Conservation (phyloP, 2,888 invertebrate genomes). For the Habroteleia sp. region DNA sequence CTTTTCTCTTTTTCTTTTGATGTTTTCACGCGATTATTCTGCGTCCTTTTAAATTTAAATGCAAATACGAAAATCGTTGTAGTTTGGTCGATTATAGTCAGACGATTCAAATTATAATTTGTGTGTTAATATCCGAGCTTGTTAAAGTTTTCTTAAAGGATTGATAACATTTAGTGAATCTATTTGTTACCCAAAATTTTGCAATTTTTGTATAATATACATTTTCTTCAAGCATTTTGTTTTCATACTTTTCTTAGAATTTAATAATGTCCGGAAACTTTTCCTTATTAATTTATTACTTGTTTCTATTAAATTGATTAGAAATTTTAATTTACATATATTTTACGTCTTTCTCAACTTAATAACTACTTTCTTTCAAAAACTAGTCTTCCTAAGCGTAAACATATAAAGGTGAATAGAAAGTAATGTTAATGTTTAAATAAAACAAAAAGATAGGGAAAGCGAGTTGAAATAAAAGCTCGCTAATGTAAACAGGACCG, state of each 20-base stretch:
- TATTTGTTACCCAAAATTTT: constrained; percentile 26
- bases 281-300: too few species aligned
- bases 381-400: background rate
- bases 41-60: constrained; percentile 31
- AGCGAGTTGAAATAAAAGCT: constrained; percentile 32
- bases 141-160: constrained; percentile 14
- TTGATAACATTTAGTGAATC: constrained; percentile 12
- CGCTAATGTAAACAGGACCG: constrained; percentile 53
- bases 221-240: too few species aligned
- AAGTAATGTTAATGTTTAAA: constrained; percentile 34
- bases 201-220: too few species aligned
- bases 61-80: constrained; percentile 30
- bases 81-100: constrained; percentile 33
- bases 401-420: constrained; percentile 16
- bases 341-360: background rate
- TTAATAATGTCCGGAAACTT: too few species aligned
- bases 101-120: constrained; percentile 30
- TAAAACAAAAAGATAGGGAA: background rate
- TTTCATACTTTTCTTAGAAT: too few species aligned
- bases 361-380: constrained; percentile 8
- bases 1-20: constrained; percentile 5
- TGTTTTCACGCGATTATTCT: constrained; percentile 28
- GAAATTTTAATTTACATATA: too few species aligned
- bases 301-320: too few species aligned
- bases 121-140: constrained; percentile 10